A percentile compares a stretch with the other conserved stretches of the same genome.
Evolutionary conservation across 2,113 vertebrate species (phyloP).

Genomic region (Mobula hypostoma): DNA sequence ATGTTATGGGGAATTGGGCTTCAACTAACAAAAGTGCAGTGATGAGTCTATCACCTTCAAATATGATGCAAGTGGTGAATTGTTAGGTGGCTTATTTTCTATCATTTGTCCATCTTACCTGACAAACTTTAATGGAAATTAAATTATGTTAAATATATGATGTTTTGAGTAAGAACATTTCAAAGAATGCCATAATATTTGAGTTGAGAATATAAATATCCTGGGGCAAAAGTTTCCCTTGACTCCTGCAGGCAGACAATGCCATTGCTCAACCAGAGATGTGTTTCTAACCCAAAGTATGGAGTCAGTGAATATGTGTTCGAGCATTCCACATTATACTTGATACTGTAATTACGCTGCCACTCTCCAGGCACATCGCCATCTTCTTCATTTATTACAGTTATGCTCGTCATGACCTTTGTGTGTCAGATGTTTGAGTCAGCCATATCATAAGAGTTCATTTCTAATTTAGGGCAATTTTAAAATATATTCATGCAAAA

Average conservation of each 20-base stretch:
- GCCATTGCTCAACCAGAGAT: no score
- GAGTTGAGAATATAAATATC: not conserved
- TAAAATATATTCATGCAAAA: conserved; percentile 34
- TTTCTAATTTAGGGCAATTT: conserved; percentile 35
- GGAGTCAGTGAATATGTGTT: not conserved
- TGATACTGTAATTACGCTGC: not conserved
- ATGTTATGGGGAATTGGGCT: not conserved
- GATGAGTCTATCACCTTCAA: not conserved
- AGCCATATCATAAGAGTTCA: conserved; percentile 12
- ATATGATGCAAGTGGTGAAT: not conserved
- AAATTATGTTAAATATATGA: not conserved
- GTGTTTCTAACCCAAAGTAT: no score
- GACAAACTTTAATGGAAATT: not conserved
- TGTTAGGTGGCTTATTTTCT: not conserved
- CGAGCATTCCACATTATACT: not conserved
- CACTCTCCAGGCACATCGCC: not conserved
- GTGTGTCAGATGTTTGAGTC: not conserved
- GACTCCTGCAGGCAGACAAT: no score
- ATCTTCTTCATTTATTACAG: not conserved
- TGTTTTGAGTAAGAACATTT: not conserved
- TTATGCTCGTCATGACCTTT: not conserved
- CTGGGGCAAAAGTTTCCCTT: no score
- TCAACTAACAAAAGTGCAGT: not conserved
- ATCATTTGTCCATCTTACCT: not conserved
- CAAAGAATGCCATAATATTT: not conserved